A percentile compares a stretch with the other conserved stretches of the same genome.
Conservation (phyloP, 2,113 vertebrate genomes). For the Equus przewalskii region DNA sequence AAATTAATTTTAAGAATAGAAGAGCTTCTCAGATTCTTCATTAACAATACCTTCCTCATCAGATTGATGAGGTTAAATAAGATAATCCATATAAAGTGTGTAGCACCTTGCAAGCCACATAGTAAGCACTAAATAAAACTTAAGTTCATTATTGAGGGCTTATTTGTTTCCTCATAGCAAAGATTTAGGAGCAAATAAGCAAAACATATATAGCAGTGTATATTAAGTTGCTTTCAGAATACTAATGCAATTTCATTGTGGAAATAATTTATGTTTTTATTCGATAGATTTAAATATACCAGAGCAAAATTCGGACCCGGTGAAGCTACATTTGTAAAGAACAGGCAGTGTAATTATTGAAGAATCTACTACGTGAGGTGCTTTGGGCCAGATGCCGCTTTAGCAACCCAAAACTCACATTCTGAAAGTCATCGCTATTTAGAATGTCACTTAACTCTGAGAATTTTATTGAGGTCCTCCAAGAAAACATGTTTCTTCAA, state of each 20-base stretch:
- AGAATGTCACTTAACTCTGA: slow-evolving; percentile 83
- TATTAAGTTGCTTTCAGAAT: slow-evolving; percentile 22
- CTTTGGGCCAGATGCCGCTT: background rate
- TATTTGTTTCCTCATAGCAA: background rate
- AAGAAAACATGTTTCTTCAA: slow-evolving; percentile 78
- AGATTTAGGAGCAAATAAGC: background rate
- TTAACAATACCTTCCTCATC: background rate
- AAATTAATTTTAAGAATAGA: slow-evolving; percentile 30
- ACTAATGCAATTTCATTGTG: background rate
- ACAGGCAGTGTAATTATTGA: background rate
- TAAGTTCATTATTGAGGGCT: background rate
- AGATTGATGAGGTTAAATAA: background rate
- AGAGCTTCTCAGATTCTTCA: slow-evolving; percentile 15
- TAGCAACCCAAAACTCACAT: slow-evolving; percentile 42
- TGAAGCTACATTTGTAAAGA: background rate
- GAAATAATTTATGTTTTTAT: background rate
- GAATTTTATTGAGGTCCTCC: slow-evolving; percentile 79
- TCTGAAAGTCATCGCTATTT: slow-evolving; percentile 78
- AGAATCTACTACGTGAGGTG: background rate
- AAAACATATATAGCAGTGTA: background rate
- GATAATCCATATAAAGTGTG: background rate
- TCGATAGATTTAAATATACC: background rate
- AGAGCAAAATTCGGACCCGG: background rate
- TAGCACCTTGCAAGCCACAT: background rate
- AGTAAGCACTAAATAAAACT: background rate